Percentiles rank a stretch among this genome's conserved stretches.
Conservation (phyloP, 35 echinoderm and acorn worm genomes). For the Acanthaster planci region DNA sequence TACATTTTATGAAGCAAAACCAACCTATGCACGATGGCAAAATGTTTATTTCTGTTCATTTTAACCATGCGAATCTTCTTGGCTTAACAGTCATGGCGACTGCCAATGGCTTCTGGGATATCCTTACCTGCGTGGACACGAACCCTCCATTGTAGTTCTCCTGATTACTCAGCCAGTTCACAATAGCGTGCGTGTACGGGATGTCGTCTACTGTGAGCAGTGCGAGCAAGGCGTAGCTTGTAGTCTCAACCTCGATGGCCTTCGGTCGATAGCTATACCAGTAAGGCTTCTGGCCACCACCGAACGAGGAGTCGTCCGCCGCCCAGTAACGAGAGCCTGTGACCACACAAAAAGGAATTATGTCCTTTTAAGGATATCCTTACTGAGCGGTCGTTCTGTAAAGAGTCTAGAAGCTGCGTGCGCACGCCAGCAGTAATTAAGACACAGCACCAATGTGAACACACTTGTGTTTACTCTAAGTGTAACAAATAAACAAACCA, state of each 20-base stretch:
- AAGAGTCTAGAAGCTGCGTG: too few species aligned
- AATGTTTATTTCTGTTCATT: too few species aligned
- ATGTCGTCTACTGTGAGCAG: constrained; percentile 36
- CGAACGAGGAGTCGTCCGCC: constrained; percentile 41
- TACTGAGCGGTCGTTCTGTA: too few species aligned
- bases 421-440: too few species aligned
- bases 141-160: constrained; percentile 70
- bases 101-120: background rate
- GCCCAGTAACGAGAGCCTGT: constrained; percentile 62
- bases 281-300: constrained; percentile 45
- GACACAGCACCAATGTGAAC: too few species aligned
- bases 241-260: constrained; percentile 55
- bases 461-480: too few species aligned
- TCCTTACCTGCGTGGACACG: constrained; percentile 60
- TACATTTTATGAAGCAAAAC: too few species aligned
- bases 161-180: constrained; percentile 61
- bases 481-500: too few species aligned
- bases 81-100: too few species aligned
- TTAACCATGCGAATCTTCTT: too few species aligned
- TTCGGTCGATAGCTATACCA: constrained; percentile 74
- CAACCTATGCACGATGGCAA: too few species aligned
- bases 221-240: constrained; percentile 53
- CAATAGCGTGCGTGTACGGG: constrained; percentile 41
- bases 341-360: background rate
- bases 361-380: background rate